These are phyloP conservation scores for Drosophila birchii DNA, from an alignment of 2,888 invertebrate genomes.

Conservation along the genomic window DNA sequence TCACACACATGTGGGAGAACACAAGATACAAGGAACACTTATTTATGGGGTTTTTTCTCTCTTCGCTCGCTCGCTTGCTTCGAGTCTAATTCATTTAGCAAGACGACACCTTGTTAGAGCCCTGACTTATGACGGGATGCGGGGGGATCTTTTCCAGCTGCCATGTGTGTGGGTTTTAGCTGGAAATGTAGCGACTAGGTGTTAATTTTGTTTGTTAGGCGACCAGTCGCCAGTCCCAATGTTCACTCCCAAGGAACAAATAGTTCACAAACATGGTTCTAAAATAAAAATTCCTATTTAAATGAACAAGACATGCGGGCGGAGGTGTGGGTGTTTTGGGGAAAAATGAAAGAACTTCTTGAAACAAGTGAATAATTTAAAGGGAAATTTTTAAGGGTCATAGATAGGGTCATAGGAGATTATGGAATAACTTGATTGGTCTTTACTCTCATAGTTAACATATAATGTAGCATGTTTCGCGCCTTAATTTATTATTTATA, in stretches of 20 bases:
- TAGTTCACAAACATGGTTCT: slow-evolving; percentile 34
- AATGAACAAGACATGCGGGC: slow-evolving; percentile 62
- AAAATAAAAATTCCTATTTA: slow-evolving; percentile 51
- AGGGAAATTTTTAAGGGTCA: slow-evolving; percentile 16
- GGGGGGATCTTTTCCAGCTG: slow-evolving; percentile 25
- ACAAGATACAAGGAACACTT: slow-evolving; percentile 14
- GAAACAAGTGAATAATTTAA: slow-evolving; percentile 19
- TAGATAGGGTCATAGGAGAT: not conserved
- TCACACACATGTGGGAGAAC: slow-evolving; percentile 51
- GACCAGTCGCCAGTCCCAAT: slow-evolving; percentile 6
- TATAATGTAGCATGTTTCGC: too few species aligned
- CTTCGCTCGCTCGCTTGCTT: slow-evolving; percentile 18
- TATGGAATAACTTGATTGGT: not conserved
- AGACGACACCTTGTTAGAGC: slow-evolving; percentile 74
- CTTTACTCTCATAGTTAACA: not conserved
- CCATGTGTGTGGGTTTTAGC: slow-evolving; percentile 44
- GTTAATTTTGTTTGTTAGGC: slow-evolving; percentile 67
- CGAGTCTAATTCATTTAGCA: slow-evolving; percentile 67
- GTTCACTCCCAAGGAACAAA: slow-evolving; percentile 49
- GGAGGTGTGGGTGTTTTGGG: slow-evolving; percentile 11
- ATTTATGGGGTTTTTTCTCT: slow-evolving; percentile 49
- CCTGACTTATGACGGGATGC: slow-evolving; percentile 51
- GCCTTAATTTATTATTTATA: too few species aligned
- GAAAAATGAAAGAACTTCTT: not conserved
- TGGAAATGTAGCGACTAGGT: slow-evolving; percentile 74